Evolutionary conservation across 2,888 invertebrate species (phyloP).

Genomic region (Apamea anceps): DNA sequence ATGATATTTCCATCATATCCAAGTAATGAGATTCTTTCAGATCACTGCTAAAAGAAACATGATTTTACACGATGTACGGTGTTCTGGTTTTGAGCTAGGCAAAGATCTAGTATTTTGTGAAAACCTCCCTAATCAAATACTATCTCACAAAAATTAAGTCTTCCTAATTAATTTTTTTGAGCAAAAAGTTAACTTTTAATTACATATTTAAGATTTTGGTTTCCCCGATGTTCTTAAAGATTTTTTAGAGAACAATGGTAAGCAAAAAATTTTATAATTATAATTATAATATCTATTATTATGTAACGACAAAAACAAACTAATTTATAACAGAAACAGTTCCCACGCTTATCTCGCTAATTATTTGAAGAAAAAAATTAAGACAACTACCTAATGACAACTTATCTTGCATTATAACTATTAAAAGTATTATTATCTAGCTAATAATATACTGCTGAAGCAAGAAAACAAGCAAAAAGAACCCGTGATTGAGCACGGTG

Average conservation of each 20-base stretch:
- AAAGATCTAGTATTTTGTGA: background rate
- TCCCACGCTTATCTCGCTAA: constrained; percentile 30
- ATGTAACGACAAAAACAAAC: constrained; percentile 28
- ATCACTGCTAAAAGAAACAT: background rate
- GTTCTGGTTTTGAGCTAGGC: no score
- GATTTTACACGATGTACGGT: background rate
- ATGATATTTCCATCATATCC: no score
- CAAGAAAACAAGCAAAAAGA: no score
- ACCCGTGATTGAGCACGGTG: background rate
- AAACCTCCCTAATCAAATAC: background rate
- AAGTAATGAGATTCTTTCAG: no score
- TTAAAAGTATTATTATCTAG: background rate
- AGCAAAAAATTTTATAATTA: background rate
- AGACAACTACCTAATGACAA: background rate
- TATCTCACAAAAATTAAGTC: no score
- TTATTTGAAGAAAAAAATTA: constrained; percentile 20
- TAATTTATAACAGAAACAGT: background rate
- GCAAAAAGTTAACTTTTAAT: background rate
- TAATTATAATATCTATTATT: constrained; percentile 5
- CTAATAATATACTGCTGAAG: background rate
- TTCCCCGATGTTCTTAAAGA: background rate
- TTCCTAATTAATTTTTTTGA: background rate
- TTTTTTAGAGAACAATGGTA: constrained; percentile 30
- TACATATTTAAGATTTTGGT: background rate
- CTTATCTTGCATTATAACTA: background rate